Base-by-base conservation (phyloP, 2,113 vertebrate genomes). In the Callaeas wilsoni region DNA sequence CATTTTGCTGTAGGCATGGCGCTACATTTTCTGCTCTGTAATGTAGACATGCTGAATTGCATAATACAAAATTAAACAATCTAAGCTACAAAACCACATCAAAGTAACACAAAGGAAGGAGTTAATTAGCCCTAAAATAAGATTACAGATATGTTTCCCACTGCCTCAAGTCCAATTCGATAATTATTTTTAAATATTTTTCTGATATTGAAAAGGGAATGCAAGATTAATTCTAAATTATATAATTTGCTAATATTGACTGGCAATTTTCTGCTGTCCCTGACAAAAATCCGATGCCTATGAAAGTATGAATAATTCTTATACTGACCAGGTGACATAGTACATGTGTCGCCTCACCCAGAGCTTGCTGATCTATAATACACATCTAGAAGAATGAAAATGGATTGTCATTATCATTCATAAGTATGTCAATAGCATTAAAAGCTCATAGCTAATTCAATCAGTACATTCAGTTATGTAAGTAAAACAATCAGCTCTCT, bases 51-150 rank as follows among this genome's bases (percentile, higher is more conserved):
- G 39, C 12, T 93, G 93, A 94, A 91, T 87, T 92, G 74, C 49
- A 92, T 63, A 91, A 83, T 59, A 59, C 85, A 79, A 84, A 93
- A 83, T 95, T 77, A 96, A 85, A 85, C 30, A 90, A 96, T 70
- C 74, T 55, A 87, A 83, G 78, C 44, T 76, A 86, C 29, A 88
- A 71, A 93, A 90, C 62, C 90, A 96, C 79, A 82, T 81, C 92
- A 95, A 97, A 94, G 62, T 82, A 80, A 74, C 16, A 44, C 17
- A 53, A 87, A 85, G 50, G 19, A 71, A 84, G 35, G 20, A 57
- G 26, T 46, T 71, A 85, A 94, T 91, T 21, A 94, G n/a, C 9
- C n/a, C 49, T 87, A 64, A 60, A 94, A 94, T 73, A 93, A 80
- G 53, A 94, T 77, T 91, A 94, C 62, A 65, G 42, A 33, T 56